Percentiles rank a stretch among this genome's conserved stretches.
These are phyloP conservation scores for Spondyliosoma cantharus DNA, from an alignment of 2,797 vertebrate species.

Conservation along the genomic window DNA sequence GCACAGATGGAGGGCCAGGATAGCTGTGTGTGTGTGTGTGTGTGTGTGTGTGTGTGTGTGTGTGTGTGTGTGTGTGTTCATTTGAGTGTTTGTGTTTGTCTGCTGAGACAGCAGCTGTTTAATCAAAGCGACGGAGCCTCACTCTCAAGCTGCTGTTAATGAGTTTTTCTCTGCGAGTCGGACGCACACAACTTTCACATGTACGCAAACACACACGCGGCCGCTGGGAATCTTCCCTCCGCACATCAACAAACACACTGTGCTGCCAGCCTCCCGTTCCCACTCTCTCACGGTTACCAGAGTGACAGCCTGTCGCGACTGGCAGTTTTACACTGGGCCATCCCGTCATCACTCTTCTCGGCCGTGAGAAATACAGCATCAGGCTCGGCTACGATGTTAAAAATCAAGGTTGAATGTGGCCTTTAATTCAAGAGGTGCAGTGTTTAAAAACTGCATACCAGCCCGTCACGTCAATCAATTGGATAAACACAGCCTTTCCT, in stretches of 20 bases:
- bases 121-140: slow-evolving; percentile 72
- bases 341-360: slow-evolving; percentile 2
- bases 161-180: slow-evolving; percentile 69
- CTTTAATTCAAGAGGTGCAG: slow-evolving; percentile 52
- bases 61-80: slow-evolving; percentile 41
- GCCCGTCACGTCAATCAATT: slow-evolving; percentile 30
- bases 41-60: slow-evolving; percentile 38
- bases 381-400: neutral
- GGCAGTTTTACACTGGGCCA: slow-evolving; percentile 15
- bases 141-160: slow-evolving; percentile 78
- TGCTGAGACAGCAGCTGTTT: slow-evolving; percentile 78
- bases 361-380: neutral
- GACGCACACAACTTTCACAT: slow-evolving; percentile 63
- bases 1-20: slow-evolving; percentile 62
- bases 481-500: slow-evolving; percentile 42
- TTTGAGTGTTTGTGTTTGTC: slow-evolving; percentile 46
- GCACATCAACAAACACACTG: slow-evolving; percentile 67
- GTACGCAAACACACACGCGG: slow-evolving; percentile 51
- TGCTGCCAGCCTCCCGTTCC: slow-evolving; percentile 55
- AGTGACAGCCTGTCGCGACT: slow-evolving; percentile 40
- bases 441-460: slow-evolving; percentile 32
- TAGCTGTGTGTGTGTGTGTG: slow-evolving; percentile 42
- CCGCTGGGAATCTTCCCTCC: slow-evolving; percentile 61
- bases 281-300: slow-evolving; percentile 71
- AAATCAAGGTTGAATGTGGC: slow-evolving; percentile 26